phyloP scores from a whole-genome alignment of 1,140 invertebrate genomes.

The Diachasma alloeum region DNA sequence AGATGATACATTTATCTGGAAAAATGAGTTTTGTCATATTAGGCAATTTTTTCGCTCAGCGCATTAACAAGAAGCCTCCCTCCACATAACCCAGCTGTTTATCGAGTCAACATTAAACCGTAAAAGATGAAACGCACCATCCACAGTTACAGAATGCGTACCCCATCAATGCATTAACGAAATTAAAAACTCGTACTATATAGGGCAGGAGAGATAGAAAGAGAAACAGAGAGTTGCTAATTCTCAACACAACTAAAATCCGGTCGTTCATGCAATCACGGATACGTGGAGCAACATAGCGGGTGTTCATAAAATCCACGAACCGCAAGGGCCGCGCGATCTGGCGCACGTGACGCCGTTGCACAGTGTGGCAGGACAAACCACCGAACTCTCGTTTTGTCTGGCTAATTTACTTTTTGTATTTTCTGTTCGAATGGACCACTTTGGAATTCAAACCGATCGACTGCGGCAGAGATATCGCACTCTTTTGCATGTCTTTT shows the following conservation, averaged over 20 bases:
- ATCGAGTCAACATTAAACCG: background rate
- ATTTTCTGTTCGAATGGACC: constrained; percentile 63
- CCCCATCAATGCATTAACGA: background rate
- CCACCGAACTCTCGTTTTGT: constrained; percentile 61
- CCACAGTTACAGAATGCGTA: background rate
- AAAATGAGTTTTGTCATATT: too few relatives aligned
- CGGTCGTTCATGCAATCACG: constrained; percentile 18
- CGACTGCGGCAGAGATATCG: background rate
- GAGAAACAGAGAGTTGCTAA: background rate
- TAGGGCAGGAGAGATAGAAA: too few relatives aligned
- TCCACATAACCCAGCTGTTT: background rate
- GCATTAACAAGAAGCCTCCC: background rate
- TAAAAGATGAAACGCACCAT: background rate
- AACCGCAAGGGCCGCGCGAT: constrained; percentile 56
- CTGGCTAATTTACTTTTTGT: constrained; percentile 63
- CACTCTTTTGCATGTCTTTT: background rate
- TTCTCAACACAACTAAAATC: background rate
- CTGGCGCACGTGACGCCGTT: constrained; percentile 57
- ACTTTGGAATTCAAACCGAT: constrained; percentile 31
- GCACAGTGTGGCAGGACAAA: constrained; percentile 56
- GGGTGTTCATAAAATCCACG: constrained; percentile 56
- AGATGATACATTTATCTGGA: too few relatives aligned
- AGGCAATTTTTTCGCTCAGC: background rate
- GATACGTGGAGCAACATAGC: constrained; percentile 52
- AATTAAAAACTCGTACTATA: background rate